A percentile compares a stretch with the other conserved stretches of the same genome.
phyloP scores from a whole-genome alignment of 2,113 vertebrate species.

The Xenopus laevis region DNA sequence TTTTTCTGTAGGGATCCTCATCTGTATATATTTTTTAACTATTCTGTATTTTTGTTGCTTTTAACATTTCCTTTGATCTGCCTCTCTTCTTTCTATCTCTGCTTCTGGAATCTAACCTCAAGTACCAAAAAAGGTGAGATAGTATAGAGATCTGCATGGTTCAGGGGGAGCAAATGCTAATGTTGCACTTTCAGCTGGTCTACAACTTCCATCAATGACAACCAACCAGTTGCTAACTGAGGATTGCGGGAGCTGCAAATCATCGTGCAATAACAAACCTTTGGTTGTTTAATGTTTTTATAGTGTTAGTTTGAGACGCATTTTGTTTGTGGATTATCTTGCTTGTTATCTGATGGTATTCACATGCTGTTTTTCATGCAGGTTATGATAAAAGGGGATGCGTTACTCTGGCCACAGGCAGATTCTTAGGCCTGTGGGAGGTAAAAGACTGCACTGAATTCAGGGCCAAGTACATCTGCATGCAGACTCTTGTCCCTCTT shows the following conservation, averaged over 20 bases:
- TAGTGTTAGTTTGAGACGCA: background rate
- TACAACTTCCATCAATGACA: too few species aligned
- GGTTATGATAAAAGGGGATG: conserved; percentile 79
- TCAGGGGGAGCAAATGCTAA: too few species aligned
- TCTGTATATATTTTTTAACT: too few species aligned
- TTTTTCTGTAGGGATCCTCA: too few species aligned
- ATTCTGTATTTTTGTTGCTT: too few species aligned
- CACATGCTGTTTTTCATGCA: conserved; percentile 6
- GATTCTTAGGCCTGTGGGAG: conserved; percentile 87
- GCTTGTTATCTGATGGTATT: too few species aligned
- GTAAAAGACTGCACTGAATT: conserved; percentile 75
- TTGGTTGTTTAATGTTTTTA: background rate
- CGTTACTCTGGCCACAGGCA: conserved; percentile 82
- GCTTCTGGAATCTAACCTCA: background rate
- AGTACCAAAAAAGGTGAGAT: background rate
- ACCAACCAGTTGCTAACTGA: too few species aligned
- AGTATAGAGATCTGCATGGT: background rate
- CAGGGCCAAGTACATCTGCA: conserved; percentile 90
- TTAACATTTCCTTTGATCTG: too few species aligned
- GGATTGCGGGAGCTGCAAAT: too few species aligned
- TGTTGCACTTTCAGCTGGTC: too few species aligned
- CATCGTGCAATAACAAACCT: background rate
- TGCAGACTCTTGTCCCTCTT: conserved; percentile 78
- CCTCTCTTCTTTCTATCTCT: too few species aligned
- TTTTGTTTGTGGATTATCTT: background rate